phyloP scores from a whole-genome alignment of 2,113 vertebrate genomes.

The Alligator mississippiensis region DNA sequence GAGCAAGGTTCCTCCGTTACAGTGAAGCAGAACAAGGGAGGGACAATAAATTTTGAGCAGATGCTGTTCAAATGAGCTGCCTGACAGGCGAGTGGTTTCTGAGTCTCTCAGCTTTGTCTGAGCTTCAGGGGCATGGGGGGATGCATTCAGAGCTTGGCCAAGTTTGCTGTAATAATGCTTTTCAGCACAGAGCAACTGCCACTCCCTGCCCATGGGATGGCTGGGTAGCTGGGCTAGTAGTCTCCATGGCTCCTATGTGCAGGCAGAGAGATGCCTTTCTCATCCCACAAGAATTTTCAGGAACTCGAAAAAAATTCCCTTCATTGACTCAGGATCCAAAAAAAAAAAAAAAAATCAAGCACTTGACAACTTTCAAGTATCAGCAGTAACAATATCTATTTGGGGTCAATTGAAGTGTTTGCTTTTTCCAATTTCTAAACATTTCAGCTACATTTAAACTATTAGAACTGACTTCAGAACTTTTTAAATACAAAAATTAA shows the following conservation, averaged over 20 bases:
- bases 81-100: conserved; percentile 20
- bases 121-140: neutral
- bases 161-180: neutral
- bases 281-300: too few relatives aligned
- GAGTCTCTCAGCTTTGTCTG: neutral
- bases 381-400: too few relatives aligned
- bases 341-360: too few relatives aligned
- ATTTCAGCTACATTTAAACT: too few relatives aligned
- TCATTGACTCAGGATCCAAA: too few relatives aligned
- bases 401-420: too few relatives aligned
- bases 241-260: neutral
- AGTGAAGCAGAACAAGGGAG: conserved; percentile 39
- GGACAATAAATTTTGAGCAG: conserved; percentile 75
- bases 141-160: neutral
- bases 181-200: neutral
- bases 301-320: too few relatives aligned
- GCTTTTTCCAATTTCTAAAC: too few relatives aligned
- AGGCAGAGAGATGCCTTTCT: neutral
- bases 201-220: neutral
- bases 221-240: neutral
- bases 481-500: too few relatives aligned
- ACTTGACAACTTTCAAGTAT: too few relatives aligned
- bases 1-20: conserved; percentile 26
- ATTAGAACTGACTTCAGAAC: too few relatives aligned
- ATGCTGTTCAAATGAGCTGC: conserved; percentile 46